phyloP scores from a whole-genome alignment of 2,888 invertebrate genomes.

The Leptura quadrifasciata region DNA sequence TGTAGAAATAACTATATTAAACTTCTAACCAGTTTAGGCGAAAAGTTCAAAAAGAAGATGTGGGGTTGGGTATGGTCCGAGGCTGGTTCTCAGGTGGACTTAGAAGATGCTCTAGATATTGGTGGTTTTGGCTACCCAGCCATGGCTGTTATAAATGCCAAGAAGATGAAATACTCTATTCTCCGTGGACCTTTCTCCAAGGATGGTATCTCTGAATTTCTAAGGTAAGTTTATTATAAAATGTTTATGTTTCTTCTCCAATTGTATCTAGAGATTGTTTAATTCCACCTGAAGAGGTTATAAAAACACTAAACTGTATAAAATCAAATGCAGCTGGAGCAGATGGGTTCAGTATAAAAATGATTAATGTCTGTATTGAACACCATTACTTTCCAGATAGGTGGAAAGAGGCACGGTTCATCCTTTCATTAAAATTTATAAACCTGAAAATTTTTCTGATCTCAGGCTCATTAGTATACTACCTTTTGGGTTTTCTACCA shows the following conservation, averaged over 20 bases:
- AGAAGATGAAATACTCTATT: slow-evolving; percentile 97
- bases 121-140: slow-evolving; percentile 99
- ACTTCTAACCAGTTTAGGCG: slow-evolving; percentile 84
- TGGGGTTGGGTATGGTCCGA: slow-evolving; percentile 99
- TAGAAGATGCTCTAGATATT: slow-evolving; percentile 94
- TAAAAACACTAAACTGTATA: too few relatives aligned
- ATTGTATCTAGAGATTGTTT: too few relatives aligned
- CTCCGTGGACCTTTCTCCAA: slow-evolving; percentile 95
- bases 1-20: slow-evolving; percentile 92
- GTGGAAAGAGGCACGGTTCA: too few relatives aligned
- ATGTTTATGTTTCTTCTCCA: background rate
- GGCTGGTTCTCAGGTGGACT: slow-evolving; percentile 87
- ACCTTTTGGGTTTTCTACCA: too few relatives aligned
- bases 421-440: too few relatives aligned
- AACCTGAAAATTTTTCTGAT: too few relatives aligned
- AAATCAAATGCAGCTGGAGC: too few relatives aligned
- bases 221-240: slow-evolving; percentile 74
- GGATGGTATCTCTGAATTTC: slow-evolving; percentile 96
- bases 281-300: too few relatives aligned
- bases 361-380: too few relatives aligned
- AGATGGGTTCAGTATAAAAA: too few relatives aligned
- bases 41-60: slow-evolving; percentile 94
- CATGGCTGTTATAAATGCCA: slow-evolving; percentile 96
- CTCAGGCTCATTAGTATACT: too few relatives aligned
- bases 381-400: too few relatives aligned